Evolutionary conservation across 1,140 invertebrate species (phyloP).

Genomic region (Diploscapter pachys): DNA sequence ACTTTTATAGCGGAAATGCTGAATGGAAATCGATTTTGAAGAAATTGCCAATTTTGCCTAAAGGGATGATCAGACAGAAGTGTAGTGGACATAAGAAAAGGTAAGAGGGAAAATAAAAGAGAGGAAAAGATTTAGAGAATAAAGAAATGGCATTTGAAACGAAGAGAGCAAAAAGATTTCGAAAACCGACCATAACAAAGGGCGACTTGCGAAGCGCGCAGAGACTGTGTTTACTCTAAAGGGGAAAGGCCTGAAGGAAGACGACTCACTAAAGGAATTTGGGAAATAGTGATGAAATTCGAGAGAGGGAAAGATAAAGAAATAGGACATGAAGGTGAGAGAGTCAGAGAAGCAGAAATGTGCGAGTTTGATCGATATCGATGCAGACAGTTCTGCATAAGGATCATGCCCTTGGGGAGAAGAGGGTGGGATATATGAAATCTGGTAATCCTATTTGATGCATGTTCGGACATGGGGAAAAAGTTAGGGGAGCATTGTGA

Average conservation of each 20-base stretch:
- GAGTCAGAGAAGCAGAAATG: background rate
- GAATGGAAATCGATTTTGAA: too few species aligned
- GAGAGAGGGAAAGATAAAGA: constrained; percentile 2
- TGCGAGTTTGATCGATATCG: background rate
- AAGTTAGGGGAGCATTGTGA: too few species aligned
- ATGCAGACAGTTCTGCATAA: constrained; percentile 9
- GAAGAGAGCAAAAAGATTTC: background rate
- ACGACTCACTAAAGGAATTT: background rate
- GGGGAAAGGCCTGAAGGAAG: too few species aligned
- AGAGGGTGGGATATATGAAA: constrained; percentile 5
- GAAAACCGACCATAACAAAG: background rate
- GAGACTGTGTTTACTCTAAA: too few species aligned
- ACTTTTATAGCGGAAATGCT: too few species aligned
- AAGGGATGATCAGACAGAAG: too few species aligned
- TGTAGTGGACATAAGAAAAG: background rate
- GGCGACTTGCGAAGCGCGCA: too few species aligned
- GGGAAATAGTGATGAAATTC: background rate
- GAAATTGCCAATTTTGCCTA: too few species aligned
- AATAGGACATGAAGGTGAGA: constrained; percentile 2
- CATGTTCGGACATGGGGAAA: too few species aligned
- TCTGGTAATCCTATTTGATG: background rate
- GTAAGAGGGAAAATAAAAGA: constrained; percentile 2
- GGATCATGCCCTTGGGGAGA: background rate
- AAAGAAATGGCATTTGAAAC: background rate
- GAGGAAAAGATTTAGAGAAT: background rate